Percentiles rank a stretch among this genome's conserved stretches.
Conservation (phyloP, 2,888 invertebrate species). For the Lasioglossum calceatum region DNA sequence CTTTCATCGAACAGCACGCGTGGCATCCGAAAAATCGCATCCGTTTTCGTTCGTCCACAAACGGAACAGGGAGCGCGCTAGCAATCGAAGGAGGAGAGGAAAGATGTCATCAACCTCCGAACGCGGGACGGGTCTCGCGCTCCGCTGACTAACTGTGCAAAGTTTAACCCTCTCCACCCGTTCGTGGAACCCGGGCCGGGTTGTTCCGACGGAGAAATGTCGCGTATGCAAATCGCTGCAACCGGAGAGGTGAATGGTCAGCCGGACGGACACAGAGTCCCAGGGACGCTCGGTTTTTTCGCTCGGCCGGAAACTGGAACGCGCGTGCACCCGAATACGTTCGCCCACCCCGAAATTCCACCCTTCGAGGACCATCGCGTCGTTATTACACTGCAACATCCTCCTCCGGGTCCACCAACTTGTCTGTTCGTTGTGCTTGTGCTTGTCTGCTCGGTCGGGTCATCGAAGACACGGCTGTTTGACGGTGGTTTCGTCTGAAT, state of each 20-base stretch:
- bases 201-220: conserved; percentile 64
- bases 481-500: neutral
- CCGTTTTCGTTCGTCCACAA: neutral
- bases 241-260: conserved; percentile 61
- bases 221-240: conserved; percentile 68
- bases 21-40: neutral
- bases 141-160: conserved; percentile 76
- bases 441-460: neutral
- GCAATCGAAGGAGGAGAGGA: conserved; percentile 61
- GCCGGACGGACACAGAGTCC: conserved; percentile 3
- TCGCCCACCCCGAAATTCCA: neutral
- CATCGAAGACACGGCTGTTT: neutral
- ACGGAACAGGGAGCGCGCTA: conserved; percentile 36
- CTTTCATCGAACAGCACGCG: neutral
- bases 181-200: conserved; percentile 57
- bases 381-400: conserved; percentile 5
- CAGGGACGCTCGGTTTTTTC: conserved; percentile 25
- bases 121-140: conserved; percentile 49
- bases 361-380: neutral
- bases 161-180: conserved; percentile 69
- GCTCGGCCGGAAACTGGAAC: conserved; percentile 35
- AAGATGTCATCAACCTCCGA: conserved; percentile 74
- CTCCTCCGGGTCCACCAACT: neutral
- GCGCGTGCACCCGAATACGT: conserved; percentile 43
- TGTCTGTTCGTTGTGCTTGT: neutral